Conservation (phyloP, 2,797 vertebrate species). For the Amphiprion clarkii region DNA sequence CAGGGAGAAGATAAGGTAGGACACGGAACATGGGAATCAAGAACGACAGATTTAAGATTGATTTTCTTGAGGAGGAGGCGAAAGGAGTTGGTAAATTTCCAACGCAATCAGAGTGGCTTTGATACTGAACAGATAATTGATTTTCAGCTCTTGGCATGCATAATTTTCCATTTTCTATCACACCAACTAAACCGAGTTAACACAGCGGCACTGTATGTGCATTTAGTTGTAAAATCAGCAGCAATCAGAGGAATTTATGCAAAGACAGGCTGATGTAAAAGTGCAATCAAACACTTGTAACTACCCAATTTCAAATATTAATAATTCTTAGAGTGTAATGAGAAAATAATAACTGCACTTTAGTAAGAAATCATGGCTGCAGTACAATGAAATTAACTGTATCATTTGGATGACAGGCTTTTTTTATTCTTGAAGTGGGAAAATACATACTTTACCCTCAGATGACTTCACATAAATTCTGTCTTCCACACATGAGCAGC, state of each 20-base stretch:
- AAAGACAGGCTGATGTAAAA: neutral
- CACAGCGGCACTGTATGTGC: neutral
- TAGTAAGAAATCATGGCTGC: neutral
- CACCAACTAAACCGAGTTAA: conserved; percentile 26
- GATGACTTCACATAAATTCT: neutral
- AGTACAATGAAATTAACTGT: neutral
- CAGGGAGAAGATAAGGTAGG: conserved; percentile 1
- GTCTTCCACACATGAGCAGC: neutral
- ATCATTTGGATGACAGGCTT: neutral
- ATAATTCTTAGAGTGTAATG: neutral
- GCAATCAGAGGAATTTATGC: conserved; percentile 7
- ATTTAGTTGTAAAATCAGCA: conserved; percentile 22
- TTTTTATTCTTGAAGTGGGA: neutral
- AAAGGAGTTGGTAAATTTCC: conserved; percentile 46
- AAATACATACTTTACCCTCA: conserved; percentile 10
- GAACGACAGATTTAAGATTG: conserved; percentile 53
- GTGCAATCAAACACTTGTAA: conserved; percentile 17
- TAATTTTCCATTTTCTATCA: conserved; percentile 38
- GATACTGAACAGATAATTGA: conserved; percentile 47
- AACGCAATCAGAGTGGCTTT: conserved; percentile 38
- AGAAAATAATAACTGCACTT: conserved; percentile 3
- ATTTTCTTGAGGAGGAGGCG: conserved; percentile 45
- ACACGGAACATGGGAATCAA: conserved; percentile 38
- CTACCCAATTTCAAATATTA: conserved; percentile 8
- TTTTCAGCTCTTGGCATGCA: conserved; percentile 33